A percentile compares a stretch with the other conserved stretches of the same genome.
These are phyloP conservation scores for Hephaestus fuliginosus DNA, from an alignment of 2,797 vertebrate species.

Conservation along the genomic window DNA sequence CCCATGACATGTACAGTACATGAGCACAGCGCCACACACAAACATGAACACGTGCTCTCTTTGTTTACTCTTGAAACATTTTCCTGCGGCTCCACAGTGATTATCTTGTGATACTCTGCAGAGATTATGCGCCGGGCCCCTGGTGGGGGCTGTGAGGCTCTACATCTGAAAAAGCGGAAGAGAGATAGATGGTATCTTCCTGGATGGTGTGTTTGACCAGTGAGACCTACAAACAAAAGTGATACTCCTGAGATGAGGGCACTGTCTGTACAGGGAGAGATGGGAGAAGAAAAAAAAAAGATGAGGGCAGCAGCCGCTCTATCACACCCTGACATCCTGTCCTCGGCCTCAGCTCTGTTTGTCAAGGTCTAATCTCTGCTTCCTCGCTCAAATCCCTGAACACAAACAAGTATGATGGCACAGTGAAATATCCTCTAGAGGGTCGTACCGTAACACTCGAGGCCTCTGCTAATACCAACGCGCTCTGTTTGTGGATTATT, in stretches of 20 bases:
- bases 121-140: conserved; percentile 45
- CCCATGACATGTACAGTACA: background rate
- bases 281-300: background rate
- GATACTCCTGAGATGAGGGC: conserved; percentile 50
- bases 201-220: conserved; percentile 61
- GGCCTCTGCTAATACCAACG: conserved; percentile 15
- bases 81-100: conserved; percentile 67
- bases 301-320: conserved; percentile 48
- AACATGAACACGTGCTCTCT: conserved; percentile 19
- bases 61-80: conserved; percentile 58
- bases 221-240: conserved; percentile 43
- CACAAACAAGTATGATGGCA: conserved; percentile 48
- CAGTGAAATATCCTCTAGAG: conserved; percentile 17
- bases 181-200: conserved; percentile 66
- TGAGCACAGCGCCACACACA: conserved; percentile 8
- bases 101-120: conserved; percentile 65
- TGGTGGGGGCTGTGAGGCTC: conserved; percentile 39
- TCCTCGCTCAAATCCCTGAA: conserved; percentile 40
- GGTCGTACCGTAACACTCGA: background rate
- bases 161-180: conserved; percentile 54
- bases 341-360: conserved; percentile 27
- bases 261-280: conserved; percentile 18
- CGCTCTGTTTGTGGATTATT: conserved; percentile 49
- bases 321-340: conserved; percentile 70
- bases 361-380: conserved; percentile 31